phyloP scores from a whole-genome alignment of 2,888 invertebrate genomes.

The Pterostichus madidus region DNA sequence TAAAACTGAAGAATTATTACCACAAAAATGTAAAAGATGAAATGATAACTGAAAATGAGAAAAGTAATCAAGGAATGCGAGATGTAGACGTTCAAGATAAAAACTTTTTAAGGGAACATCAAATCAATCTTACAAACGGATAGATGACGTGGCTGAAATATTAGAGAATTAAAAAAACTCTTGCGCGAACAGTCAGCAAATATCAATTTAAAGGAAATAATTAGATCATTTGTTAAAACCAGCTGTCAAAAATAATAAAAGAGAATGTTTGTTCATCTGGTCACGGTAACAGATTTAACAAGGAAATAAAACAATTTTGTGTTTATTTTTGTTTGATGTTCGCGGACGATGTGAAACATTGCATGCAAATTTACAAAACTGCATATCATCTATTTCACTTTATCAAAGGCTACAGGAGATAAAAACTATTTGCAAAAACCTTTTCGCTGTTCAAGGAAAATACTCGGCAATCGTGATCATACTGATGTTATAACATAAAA shows the following conservation, averaged over 20 bases:
- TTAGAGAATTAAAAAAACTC: background rate
- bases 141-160: background rate
- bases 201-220: background rate
- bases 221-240: conserved; percentile 4
- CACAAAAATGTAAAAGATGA: background rate
- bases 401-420: too few relatives aligned
- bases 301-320: background rate
- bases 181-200: background rate
- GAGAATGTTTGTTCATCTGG: background rate
- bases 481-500: too few relatives aligned
- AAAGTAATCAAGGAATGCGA: conserved; percentile 1
- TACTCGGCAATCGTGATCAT: too few relatives aligned
- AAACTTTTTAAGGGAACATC: background rate
- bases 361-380: background rate
- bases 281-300: background rate
- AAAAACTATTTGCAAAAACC: too few relatives aligned
- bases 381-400: background rate
- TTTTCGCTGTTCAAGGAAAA: too few relatives aligned
- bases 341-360: background rate
- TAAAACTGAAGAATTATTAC: too few relatives aligned
- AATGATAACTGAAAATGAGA: conserved; percentile 11
- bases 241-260: conserved; percentile 2
- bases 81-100: background rate
- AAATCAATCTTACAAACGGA: background rate
- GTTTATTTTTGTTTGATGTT: background rate